Conservation (phyloP, 1,140 invertebrate genomes). For the Plodia interpunctella region DNA sequence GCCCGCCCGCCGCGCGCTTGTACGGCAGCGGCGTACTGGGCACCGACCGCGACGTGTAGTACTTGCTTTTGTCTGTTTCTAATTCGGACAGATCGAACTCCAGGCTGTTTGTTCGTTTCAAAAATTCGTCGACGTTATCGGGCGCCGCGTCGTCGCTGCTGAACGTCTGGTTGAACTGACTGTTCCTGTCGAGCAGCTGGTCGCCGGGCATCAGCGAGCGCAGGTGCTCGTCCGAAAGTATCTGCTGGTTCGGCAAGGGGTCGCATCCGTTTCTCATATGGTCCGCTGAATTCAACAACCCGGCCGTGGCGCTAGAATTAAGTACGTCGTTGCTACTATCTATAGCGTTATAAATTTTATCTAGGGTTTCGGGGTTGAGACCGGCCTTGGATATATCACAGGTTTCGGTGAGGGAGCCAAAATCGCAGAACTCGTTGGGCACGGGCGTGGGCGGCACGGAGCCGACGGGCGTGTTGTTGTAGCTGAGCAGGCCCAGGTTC, state of each 20-base stretch:
- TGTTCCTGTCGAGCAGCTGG: conserved; percentile 44
- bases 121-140: conserved; percentile 60
- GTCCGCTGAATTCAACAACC: conserved; percentile 46
- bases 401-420: conserved; percentile 77
- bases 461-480: conserved; percentile 79
- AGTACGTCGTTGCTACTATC: conserved; percentile 71
- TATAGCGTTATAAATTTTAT: conserved; percentile 74
- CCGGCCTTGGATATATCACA: conserved; percentile 75
- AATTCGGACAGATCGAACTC: conserved; percentile 65
- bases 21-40: conserved; percentile 80
- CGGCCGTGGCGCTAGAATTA: conserved; percentile 40
- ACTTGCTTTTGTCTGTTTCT: conserved; percentile 62
- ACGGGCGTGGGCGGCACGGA: conserved; percentile 84
- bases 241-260: conserved; percentile 47
- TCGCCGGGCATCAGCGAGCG: conserved; percentile 48
- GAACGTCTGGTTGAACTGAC: conserved; percentile 54
- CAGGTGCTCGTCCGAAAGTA: conserved; percentile 53
- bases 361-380: conserved; percentile 71
- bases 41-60: conserved; percentile 78
- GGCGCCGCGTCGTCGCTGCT: conserved; percentile 33
- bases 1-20: conserved; percentile 47
- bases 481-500: conserved; percentile 60
- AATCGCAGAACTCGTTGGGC: conserved; percentile 83
- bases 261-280: conserved; percentile 58
- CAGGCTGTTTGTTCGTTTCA: conserved; percentile 64